Percentiles rank a stretch among this genome's conserved stretches.
phyloP scores from a whole-genome alignment of 2,113 vertebrate genomes.

The Halichoeres trimaculatus region DNA sequence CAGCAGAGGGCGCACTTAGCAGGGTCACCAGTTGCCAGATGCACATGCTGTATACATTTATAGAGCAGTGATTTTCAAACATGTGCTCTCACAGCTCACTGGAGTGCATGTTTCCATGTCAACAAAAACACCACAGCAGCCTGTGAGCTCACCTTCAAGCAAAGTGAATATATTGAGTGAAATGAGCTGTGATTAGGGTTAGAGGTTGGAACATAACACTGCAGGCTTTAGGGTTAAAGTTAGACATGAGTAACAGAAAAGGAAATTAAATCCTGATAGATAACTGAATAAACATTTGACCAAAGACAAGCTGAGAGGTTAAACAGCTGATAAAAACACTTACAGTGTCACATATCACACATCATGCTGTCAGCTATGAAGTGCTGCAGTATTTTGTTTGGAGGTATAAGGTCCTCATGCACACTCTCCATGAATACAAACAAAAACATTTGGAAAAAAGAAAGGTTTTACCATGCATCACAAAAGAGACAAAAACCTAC shows the following conservation, averaged over 20 bases:
- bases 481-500: neutral
- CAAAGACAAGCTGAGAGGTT: neutral
- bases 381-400: neutral
- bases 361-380: neutral
- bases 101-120: constrained; percentile 7
- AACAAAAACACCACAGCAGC: constrained; percentile 13
- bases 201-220: neutral
- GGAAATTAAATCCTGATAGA: neutral
- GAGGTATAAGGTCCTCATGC: neutral
- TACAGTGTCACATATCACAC: no score
- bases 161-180: neutral
- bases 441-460: neutral
- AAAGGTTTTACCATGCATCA: no score
- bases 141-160: neutral
- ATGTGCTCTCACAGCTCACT: constrained; percentile 30
- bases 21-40: constrained; percentile 6
- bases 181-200: neutral
- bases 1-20: constrained; percentile 66
- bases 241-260: neutral
- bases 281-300: constrained; percentile 1
- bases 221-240: neutral
- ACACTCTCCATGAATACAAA: neutral
- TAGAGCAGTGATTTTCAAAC: constrained; percentile 46
- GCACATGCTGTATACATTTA: constrained; percentile 53
- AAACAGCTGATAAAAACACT: neutral